These are phyloP conservation scores for Macrophya annulata DNA, from an alignment of 2,888 invertebrate species.

Conservation along the genomic window DNA sequence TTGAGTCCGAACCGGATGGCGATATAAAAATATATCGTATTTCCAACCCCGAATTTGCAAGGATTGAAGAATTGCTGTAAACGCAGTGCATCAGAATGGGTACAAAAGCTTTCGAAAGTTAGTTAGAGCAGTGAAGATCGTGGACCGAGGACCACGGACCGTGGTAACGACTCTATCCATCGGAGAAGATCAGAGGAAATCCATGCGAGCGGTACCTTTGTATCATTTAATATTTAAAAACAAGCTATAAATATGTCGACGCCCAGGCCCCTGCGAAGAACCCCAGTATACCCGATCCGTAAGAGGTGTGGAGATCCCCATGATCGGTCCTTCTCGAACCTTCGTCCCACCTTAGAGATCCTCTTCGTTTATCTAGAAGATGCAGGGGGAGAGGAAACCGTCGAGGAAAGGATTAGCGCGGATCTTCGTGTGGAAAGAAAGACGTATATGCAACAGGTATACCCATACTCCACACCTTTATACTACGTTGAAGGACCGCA, in stretches of 20 bases:
- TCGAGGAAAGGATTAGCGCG: constrained; percentile 47
- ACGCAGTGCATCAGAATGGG: background rate
- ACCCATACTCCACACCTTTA: background rate
- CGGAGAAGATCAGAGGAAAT: constrained; percentile 52
- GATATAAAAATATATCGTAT: background rate
- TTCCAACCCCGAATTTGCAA: background rate
- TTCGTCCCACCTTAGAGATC: constrained; percentile 1
- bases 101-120: constrained; percentile 35
- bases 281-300: constrained; percentile 34
- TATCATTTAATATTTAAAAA: constrained; percentile 80
- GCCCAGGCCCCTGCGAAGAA: constrained; percentile 72
- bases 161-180: constrained; percentile 53
- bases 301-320: constrained; percentile 42
- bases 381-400: background rate
- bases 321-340: constrained; percentile 42
- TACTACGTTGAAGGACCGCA: background rate
- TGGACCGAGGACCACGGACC: background rate
- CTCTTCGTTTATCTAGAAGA: constrained; percentile 12
- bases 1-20: constrained; percentile 38
- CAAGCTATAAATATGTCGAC: constrained; percentile 79
- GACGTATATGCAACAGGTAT: constrained; percentile 16
- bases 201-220: constrained; percentile 74
- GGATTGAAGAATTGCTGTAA: constrained; percentile 7
- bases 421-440: constrained; percentile 1
- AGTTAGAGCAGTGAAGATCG: background rate